These are phyloP conservation scores for Panorpa germanica DNA, from an alignment of 2,888 invertebrate genomes.

Conservation along the genomic window DNA sequence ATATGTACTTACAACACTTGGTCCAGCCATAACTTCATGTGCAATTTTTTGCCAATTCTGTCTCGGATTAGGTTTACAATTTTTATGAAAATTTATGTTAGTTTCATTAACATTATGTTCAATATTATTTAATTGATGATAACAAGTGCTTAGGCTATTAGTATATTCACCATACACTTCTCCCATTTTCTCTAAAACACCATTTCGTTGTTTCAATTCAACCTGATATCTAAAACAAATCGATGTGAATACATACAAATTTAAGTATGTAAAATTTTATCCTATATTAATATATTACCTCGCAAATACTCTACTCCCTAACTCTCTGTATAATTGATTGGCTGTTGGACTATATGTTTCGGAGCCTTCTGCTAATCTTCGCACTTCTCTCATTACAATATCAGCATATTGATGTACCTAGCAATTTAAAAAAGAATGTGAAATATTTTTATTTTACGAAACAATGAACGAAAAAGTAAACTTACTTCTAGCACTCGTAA, in stretches of 20 bases:
- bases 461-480: constrained; percentile 10
- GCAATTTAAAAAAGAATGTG: constrained; percentile 1
- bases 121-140: too few species aligned
- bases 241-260: background rate
- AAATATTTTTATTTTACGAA: constrained; percentile 2
- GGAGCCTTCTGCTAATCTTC: constrained; percentile 52
- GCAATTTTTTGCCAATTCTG: constrained; percentile 54
- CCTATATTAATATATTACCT: constrained; percentile 21
- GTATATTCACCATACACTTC: constrained; percentile 42
- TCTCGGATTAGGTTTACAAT: constrained; percentile 32
- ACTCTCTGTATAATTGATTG: constrained; percentile 36
- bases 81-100: too few species aligned
- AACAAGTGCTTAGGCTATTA: constrained; percentile 36
- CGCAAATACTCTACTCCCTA: constrained; percentile 50
- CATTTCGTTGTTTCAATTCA: constrained; percentile 41
- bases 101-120: too few species aligned
- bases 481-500: constrained; percentile 38
- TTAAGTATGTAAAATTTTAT: constrained; percentile 3
- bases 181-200: constrained; percentile 42
- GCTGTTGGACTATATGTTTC: constrained; percentile 62
- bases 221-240: constrained; percentile 34
- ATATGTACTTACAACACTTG: constrained; percentile 27
- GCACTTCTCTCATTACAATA: constrained; percentile 48
- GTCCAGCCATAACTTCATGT: constrained; percentile 30
- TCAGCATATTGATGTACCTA: constrained; percentile 34